phyloP scores from a whole-genome alignment of 2,797 vertebrate genomes.

The Hydrocynus forskahlii region DNA sequence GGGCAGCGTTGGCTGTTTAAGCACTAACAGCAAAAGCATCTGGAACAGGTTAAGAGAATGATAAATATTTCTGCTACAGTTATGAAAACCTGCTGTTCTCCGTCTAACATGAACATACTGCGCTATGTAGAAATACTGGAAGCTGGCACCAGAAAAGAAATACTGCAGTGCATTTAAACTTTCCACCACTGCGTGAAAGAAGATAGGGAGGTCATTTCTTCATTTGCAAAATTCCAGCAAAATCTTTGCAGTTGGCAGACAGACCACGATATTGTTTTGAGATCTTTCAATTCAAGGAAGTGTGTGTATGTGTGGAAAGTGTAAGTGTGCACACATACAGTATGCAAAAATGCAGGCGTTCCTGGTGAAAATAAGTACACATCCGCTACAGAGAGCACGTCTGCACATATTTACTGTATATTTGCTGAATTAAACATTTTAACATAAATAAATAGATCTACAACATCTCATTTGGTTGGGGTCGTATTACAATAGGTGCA shows the following conservation, averaged over 20 bases:
- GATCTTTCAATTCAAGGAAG: constrained; percentile 7
- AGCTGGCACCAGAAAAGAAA: background rate
- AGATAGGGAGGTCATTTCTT: background rate
- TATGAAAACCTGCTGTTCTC: constrained; percentile 33
- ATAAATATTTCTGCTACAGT: constrained; percentile 39
- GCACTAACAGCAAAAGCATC: constrained; percentile 28
- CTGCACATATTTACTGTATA: no score
- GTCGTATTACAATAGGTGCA: no score
- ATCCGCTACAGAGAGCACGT: no score
- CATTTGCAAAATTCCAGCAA: background rate
- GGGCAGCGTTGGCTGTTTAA: background rate
- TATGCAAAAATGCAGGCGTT: no score
- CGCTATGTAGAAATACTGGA: background rate
- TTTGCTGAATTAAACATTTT: no score
- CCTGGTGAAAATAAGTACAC: no score
- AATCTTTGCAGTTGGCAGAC: background rate
- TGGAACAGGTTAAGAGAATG: constrained; percentile 41
- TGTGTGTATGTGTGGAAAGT: constrained; percentile 30
- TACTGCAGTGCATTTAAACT: background rate
- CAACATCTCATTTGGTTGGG: no score
- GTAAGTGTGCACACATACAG: constrained; percentile 14
- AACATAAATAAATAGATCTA: no score
- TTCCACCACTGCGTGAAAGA: background rate
- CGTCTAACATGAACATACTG: background rate
- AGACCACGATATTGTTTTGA: background rate